Evolutionary conservation across 2,888 invertebrate genomes (phyloP), one percentile per base, ranked within the genome.

Genomic region (Agriopis leucophaearia): DNA sequence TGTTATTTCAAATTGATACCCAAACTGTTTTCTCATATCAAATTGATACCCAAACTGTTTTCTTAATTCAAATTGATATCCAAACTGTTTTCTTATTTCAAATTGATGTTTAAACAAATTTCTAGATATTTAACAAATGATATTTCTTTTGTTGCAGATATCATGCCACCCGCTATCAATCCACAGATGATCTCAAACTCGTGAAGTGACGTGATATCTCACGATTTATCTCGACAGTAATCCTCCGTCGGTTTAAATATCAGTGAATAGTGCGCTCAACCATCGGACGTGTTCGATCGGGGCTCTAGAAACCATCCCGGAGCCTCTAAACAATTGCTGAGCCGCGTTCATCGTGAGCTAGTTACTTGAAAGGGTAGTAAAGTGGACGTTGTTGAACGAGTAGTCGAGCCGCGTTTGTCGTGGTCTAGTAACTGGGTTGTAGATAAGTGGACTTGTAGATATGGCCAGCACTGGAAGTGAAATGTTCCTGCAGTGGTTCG

Each of bases 401-500:
- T 18, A 27, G 18, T 13, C 12, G 66, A 52, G 52, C 52, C 51
- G 57, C 62, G 66, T 72, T 64, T 48, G 47, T 50, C 15, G 65
- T 74, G 51, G 64, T 71, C 72, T 66, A 70, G 78, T 73, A 71
- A 75, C 76, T 77, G 68, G 72, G 71, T 71, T 5, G 27, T 27
- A 74, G 75, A 75, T 83, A 63, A 80, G 87, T 86, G 87, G 80
- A 87, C 82, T 77, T 79, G 71, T 60, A 18, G 58, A 16, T 74
- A 96, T 96, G 96, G 95, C 96, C 69, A 95, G 95, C 79, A 96
- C 96, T 76, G 96, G 97, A 73, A 96, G 97, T 84, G 98, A 98
- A 88, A 95, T 98, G 81, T 97, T 97, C 97, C 95, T 98, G 78
- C 98, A 98, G 85, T 98, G 98, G 96, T 98, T 98, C 94, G 97